These are phyloP conservation scores for Macaca fascicularis DNA, from an alignment of 2,113 vertebrate species.

Conservation along the genomic window DNA sequence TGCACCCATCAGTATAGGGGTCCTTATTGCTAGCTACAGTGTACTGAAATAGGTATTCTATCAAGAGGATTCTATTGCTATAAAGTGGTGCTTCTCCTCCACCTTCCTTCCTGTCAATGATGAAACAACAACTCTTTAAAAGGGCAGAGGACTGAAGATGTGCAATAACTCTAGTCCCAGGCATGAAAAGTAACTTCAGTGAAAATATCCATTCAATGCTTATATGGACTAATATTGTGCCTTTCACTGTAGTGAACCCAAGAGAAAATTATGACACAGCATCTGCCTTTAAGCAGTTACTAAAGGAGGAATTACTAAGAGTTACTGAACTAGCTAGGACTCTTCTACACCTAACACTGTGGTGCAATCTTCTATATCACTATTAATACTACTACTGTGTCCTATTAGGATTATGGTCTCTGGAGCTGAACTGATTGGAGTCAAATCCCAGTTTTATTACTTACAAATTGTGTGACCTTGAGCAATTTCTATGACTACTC, in stretches of 20 bases:
- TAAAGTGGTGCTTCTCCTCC: neutral
- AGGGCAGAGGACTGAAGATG: neutral
- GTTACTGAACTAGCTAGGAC: neutral
- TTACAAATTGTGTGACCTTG: neutral
- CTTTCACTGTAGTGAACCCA: neutral
- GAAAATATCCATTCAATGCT: neutral
- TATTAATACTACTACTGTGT: neutral
- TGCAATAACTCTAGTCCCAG: neutral
- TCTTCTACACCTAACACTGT: neutral
- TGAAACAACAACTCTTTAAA: neutral
- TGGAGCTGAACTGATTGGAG: neutral
- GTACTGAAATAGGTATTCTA: neutral
- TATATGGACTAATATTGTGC: neutral
- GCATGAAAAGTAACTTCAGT: neutral
- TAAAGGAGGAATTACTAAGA: neutral
- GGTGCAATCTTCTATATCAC: neutral
- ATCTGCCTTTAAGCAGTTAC: neutral
- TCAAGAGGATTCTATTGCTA: neutral
- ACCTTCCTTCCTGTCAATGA: neutral
- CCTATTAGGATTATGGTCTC: neutral
- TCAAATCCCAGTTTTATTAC: neutral
- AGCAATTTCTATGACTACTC: neutral
- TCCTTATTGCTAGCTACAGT: neutral
- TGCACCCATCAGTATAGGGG: neutral
- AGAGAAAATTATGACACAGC: neutral